phyloP scores from a whole-genome alignment of 2,888 invertebrate species.

The Drosophila leonis region DNA sequence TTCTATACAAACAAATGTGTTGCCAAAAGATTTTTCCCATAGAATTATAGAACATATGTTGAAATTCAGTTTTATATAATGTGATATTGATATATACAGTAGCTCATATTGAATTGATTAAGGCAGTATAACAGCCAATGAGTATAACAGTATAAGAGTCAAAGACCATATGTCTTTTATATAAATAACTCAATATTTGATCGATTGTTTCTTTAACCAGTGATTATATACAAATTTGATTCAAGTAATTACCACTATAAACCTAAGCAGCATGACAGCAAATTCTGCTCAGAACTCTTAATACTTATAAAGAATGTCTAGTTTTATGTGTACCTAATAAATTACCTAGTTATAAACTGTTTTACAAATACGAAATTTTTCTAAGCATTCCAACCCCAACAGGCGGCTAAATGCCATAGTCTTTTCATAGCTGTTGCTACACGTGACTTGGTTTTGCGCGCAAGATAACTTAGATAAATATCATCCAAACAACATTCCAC shows the following conservation, averaged over 20 bases:
- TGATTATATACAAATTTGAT: not conserved
- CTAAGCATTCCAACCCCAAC: not conserved
- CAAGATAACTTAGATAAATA: conserved; percentile 16
- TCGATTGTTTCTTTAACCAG: too few species aligned
- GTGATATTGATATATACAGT: too few species aligned
- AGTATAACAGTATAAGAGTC: too few species aligned
- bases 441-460: conserved; percentile 11
- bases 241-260: not conserved
- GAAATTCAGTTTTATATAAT: too few species aligned
- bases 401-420: conserved; percentile 1
- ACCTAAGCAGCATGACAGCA: not conserved
- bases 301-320: not conserved
- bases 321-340: not conserved
- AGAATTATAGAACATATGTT: too few species aligned
- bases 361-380: not conserved
- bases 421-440: conserved; percentile 2
- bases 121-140: too few species aligned
- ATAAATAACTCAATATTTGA: too few species aligned
- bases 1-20: too few species aligned
- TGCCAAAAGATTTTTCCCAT: too few species aligned
- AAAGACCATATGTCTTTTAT: too few species aligned
- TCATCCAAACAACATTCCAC: conserved; percentile 10
- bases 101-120: too few species aligned
- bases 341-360: not conserved
- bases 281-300: not conserved